Base-by-base conservation (phyloP, 2,797 vertebrate species). In the Anableps anableps region DNA sequence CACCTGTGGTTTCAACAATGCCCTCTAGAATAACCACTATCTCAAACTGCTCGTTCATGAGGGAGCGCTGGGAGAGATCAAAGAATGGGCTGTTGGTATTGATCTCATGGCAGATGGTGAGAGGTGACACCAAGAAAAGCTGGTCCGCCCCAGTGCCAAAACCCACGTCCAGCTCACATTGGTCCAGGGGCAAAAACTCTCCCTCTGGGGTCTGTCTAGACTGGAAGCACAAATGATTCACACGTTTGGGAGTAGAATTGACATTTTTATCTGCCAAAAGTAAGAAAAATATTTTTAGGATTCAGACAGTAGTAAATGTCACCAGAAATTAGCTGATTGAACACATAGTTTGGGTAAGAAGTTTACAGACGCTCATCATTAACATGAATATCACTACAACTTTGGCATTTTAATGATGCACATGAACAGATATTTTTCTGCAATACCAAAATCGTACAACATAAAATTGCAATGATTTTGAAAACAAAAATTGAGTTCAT, bases 101-200 rank as follows among this genome's bases (percentile, higher is more conserved):
- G 86, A 98, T 97, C 93, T 97, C 97, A 0, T 98, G 97, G 78
- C 97, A 98, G 95, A 98, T 98, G 87, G 97, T 98, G 62, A 98
- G 93, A 45, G 97, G 97, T 17, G 97, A 98, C 64, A 98, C 97
- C 50, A 98, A 91, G 89, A 98, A 98, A 77, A 98, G 96, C 90
- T 98, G 97, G 92, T 98, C 97, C 0, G 97, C 97, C 29, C 97
- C 97, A 0, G 97, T 98, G 85, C 97, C 97, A 64, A 98, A 98
- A 55, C 97, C 97, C 80, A 98, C 97, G 3, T 98, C 97, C 92
- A 98, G 93, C 82, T 98, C 97, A 79, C 97, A 96, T 89, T 98
- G 97, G 88, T 98, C 97, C 88, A 98, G 91, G 0, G 97, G 97
- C 86, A 98, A 95, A 88, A 98, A 98, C 92, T 98, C 97, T 0